Base-by-base conservation (phyloP, 2,113 vertebrate genomes). In the Okapia johnstoni region DNA sequence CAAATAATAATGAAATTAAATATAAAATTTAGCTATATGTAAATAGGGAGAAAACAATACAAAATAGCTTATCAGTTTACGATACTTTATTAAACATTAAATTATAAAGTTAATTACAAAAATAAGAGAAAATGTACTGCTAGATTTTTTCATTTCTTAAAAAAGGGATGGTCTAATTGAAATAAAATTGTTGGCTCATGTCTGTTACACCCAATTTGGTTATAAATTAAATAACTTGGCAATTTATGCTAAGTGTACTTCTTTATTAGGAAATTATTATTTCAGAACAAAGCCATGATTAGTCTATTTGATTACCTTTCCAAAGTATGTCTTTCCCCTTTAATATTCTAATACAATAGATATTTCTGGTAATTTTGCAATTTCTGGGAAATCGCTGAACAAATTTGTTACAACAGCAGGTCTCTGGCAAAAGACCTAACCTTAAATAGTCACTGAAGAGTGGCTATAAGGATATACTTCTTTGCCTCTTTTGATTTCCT, bases 21-120 rank as follows among this genome's bases (percentile, higher is more conserved):
- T 77, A 85, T 3, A 83, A 88, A 95, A n/a, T 57, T 85, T 63
- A 89, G 26, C 50, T 92, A 36, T 17, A 54, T 57, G 21, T 77
- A 95, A 90, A 60, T 63, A 86, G 30, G 7, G 58, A 79, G 40
- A 61, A 95, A 80, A 94, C 4, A 61, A 73, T 3, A 83, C 9
- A 81, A 96, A 76, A 46, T 55, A 91, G 25, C 36, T 95, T 79
- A 58, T 79, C 33, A 79, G 19, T 60, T 95, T 89, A 52, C 90
- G 25, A 58, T 43, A 48, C 16, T 88, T 80, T 54, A 85, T 85
- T 89, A 11, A 88, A 90, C 10, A 70, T 85, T 66, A 54, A 79
- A 60, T 54, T 54, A 63, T 88, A 73, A 81, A 93, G 12, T 91
- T 84, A 95, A 30, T 93, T 66, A 92, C n/a, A 85, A 94, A 95